phyloP scores from a whole-genome alignment of 1,140 invertebrate genomes.

The Ceratina japonica region DNA sequence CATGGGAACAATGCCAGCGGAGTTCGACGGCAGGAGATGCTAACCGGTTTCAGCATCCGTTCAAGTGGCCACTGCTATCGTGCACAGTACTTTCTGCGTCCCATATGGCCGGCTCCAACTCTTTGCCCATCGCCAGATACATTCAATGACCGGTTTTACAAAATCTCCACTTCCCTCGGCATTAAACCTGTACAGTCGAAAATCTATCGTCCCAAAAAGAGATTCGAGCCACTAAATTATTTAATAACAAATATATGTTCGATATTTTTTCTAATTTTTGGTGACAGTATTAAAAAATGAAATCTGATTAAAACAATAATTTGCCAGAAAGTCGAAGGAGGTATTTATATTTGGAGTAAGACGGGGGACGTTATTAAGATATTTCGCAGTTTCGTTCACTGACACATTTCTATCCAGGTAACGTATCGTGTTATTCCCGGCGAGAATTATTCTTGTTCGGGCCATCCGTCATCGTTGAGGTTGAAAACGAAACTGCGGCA shows the following conservation, averaged over 20 bases:
- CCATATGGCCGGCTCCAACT: conserved; percentile 52
- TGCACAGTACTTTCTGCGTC: conserved; percentile 33
- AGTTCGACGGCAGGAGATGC: conserved; percentile 4
- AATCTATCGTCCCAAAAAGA: too few relatives aligned
- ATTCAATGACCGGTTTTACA: neutral
- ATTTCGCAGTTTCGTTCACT: neutral
- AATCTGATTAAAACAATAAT: too few relatives aligned
- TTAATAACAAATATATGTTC: too few relatives aligned
- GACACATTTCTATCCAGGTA: conserved; percentile 1
- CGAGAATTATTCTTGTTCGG: conserved; percentile 27
- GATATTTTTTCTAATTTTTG: too few relatives aligned
- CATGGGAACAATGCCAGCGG: conserved; percentile 16
- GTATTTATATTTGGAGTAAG: too few relatives aligned
- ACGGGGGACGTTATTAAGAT: too few relatives aligned
- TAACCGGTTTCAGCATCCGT: conserved; percentile 23
- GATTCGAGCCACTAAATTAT: too few relatives aligned
- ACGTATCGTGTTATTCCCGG: conserved; percentile 2
- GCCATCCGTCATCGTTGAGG: conserved; percentile 37
- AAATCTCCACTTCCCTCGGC: too few relatives aligned
- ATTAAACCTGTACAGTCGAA: too few relatives aligned
- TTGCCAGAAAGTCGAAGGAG: too few relatives aligned
- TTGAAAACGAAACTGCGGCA: conserved; percentile 34
- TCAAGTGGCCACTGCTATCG: neutral
- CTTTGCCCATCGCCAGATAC: neutral
- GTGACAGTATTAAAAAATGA: too few relatives aligned